Base-by-base conservation (phyloP, 1,140 invertebrate genomes). In the Sycophila sp. region DNA sequence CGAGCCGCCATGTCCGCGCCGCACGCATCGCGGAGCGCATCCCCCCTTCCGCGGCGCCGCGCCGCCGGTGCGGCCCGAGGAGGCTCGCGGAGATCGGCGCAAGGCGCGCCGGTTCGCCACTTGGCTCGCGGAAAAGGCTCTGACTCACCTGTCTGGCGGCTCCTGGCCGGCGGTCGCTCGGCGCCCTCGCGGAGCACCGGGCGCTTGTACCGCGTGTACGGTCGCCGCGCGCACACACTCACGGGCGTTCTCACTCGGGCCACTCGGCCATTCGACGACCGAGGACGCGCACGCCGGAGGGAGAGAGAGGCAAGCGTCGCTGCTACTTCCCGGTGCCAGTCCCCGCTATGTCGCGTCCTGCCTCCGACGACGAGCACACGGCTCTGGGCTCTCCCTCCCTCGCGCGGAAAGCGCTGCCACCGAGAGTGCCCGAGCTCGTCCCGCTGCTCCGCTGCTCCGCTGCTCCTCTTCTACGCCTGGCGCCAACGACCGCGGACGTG, bases 1-100 rank as follows among this genome's bases (percentile, higher is more conserved):
- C 74, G 74, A 72, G 77, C 75, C 77, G 74, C 76, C 77, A 74
- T 76, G 76, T 80, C 75, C 55, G n/a, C n/a, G n/a, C 63, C 67
- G 65, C 67, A 62, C 28, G 56, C 62, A 65, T 45, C 53, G 34
- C 53, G 38, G 24, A 45, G 60, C 56, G 49, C 65, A 60, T 58
- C 51, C 42, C 24, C 56, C 15, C n/a, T n/a, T n/a, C n/a, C 1
- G 7, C 45, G 26, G 7, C 40, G 59, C 15, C 40, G 38, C 40
- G 22, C 38, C 11, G 15, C 42, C 26, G 15, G 7, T 30, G 40
- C n/a, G 32, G 26, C 24, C 13, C 5, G 7, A 28, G 13, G 6
- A 24, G 30, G 6, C 1, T 28, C 8, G 8, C 26, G 30, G 45
- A n/a, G n/a, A n/a, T n/a, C 17, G 30, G 19, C 32, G n/a, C n/a